Evolutionary conservation across 2,888 invertebrate species (phyloP), one percentile per base, ranked within the genome.

Genomic region (Thera britannica): DNA sequence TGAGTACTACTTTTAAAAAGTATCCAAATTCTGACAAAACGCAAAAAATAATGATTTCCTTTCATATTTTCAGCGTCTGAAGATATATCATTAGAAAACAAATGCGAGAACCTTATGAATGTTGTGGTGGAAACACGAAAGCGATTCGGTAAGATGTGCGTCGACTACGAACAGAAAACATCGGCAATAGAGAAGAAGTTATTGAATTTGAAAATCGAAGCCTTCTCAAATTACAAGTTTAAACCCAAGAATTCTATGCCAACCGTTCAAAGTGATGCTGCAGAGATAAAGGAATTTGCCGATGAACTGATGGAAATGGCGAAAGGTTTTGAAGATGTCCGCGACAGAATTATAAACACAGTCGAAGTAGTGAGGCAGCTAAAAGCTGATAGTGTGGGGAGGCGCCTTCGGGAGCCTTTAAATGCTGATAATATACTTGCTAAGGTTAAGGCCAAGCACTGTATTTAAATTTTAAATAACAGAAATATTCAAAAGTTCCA

Each of bases 71-170:
- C 83, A 90, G 89, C 84, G 58, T 49, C 77, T n/a, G 81, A 83
- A 41, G 83, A 87, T 1, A 54, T 82, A 0, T 71, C 82, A 3
- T 69, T 89, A 23, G 87, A 86, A 74, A 85, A 85, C 2, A 87
- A 89, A 79, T 91, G 90, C 67, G 92, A 93, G 72, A 84, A 90
- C 58, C 77, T 92, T 0, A 90, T 93, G 93, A 89, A 87, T 48
- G 77, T 88, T 1, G 92, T 93, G 0, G 92, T 92, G 7, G 94
- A 86, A 83, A 86, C 84, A 67, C 94, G 93, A 79, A 95, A 88
- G 78, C 75, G 81, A 6, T 90, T 87, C 60, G 88, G 92, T 0
- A 90, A 88, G 73, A 85, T 86, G 78, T 91, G 90, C 36, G 72
- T 85, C 0, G 89, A 90, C 0, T 93, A 92, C 46, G 83, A 90